Evolutionary conservation across 2,888 invertebrate species (phyloP).

Genomic region (Eupithecia subumbrata): DNA sequence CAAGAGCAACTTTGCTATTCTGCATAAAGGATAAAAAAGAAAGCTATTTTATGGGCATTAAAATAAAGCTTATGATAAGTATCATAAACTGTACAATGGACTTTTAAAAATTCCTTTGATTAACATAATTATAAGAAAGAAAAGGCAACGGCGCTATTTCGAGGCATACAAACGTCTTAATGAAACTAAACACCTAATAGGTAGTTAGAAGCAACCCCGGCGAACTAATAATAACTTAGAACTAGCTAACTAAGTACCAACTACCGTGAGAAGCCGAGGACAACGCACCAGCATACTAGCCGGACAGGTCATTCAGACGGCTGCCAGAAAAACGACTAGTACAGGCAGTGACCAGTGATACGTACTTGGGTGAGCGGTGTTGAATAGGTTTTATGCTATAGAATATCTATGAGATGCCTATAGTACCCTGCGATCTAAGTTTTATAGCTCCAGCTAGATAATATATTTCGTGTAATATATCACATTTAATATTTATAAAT

Average conservation of each 20-base stretch:
- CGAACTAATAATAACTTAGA: slow-evolving; percentile 1
- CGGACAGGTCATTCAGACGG: slow-evolving; percentile 39
- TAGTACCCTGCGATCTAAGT: background rate
- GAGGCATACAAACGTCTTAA: no score
- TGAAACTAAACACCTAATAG: background rate
- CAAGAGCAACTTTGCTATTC: no score
- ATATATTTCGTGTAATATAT: no score
- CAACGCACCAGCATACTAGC: slow-evolving; percentile 31
- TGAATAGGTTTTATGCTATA: background rate
- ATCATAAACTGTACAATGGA: no score
- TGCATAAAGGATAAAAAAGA: no score
- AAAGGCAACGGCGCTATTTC: no score
- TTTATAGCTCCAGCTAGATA: no score
- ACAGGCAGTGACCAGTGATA: slow-evolving; percentile 31
- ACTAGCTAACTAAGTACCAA: slow-evolving; percentile 8
- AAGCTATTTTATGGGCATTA: no score
- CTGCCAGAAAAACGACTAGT: slow-evolving; percentile 37
- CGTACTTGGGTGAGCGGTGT: slow-evolving; percentile 8
- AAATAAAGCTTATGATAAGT: no score
- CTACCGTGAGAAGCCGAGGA: slow-evolving; percentile 30
- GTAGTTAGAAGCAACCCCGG: background rate
- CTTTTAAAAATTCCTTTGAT: no score
- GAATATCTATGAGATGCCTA: background rate
- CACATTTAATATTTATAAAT: no score
- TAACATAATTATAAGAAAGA: no score